phyloP scores from a whole-genome alignment of 2,113 vertebrate species.

The Engraulis encrasicolus region DNA sequence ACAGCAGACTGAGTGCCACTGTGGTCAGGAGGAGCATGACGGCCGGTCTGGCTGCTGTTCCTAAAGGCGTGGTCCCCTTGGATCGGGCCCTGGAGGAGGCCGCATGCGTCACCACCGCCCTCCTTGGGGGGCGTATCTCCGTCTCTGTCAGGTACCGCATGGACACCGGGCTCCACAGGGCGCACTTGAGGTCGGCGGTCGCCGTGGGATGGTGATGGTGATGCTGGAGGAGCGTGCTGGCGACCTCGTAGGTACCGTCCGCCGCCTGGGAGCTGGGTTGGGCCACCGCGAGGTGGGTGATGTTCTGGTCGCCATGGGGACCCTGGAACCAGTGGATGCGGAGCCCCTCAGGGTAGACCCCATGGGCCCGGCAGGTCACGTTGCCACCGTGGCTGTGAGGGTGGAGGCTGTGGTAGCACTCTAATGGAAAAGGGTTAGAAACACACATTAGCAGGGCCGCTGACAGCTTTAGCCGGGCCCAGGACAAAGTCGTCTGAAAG shows the following conservation, averaged over 20 bases:
- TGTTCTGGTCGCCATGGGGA: not conserved
- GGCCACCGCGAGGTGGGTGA: not conserved
- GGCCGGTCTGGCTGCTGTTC: not conserved
- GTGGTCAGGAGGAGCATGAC: not conserved
- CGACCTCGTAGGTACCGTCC: not conserved
- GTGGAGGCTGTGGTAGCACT: not conserved
- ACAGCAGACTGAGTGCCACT: not conserved
- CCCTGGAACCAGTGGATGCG: slow-evolving; percentile 14
- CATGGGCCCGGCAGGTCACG: not conserved
- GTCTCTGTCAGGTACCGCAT: not conserved
- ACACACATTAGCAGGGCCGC: no score
- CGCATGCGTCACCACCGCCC: not conserved
- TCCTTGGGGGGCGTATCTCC: not conserved
- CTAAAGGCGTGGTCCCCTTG: not conserved
- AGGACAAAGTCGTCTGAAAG: no score
- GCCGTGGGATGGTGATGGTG: no score
- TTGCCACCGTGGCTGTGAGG: not conserved
- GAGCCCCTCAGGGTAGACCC: not conserved
- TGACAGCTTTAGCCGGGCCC: no score
- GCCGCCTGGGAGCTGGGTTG: not conserved
- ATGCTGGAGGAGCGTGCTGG: not conserved
- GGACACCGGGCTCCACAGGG: not conserved
- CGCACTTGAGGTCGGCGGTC: not conserved
- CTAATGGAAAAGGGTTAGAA: not conserved
- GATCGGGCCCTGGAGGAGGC: not conserved